A percentile compares a stretch with the other conserved stretches of the same genome.
Evolutionary conservation across 2,888 invertebrate genomes (phyloP).

Genomic region (Parnassius mnemosyne): DNA sequence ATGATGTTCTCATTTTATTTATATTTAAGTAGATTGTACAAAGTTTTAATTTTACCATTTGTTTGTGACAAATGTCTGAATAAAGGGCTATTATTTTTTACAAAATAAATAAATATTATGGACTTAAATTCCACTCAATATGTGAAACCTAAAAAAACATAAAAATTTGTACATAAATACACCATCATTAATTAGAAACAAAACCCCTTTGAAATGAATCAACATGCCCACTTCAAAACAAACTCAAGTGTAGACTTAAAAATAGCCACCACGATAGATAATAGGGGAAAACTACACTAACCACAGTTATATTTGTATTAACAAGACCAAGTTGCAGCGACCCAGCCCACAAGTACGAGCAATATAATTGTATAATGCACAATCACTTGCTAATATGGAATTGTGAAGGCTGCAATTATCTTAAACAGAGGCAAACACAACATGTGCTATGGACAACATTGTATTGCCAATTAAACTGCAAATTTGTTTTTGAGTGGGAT

Average conservation of each 20-base stretch:
- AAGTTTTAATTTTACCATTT: too few species aligned
- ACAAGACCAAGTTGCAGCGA: not conserved
- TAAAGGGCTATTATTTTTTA: too few species aligned
- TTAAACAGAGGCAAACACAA: constrained; percentile 1
- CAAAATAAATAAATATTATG: too few species aligned
- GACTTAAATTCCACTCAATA: too few species aligned
- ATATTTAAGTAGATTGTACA: too few species aligned
- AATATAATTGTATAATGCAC: constrained; percentile 1
- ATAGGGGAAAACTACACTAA: not conserved
- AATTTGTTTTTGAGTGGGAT: constrained; percentile 22
- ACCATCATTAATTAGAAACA: too few species aligned
- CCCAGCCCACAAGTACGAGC: not conserved
- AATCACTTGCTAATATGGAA: constrained; percentile 13
- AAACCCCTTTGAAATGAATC: too few species aligned
- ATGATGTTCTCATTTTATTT: too few species aligned
- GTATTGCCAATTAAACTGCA: constrained; percentile 18
- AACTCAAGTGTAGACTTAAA: constrained; percentile 2
- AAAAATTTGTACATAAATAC: too few species aligned
- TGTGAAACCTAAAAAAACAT: too few species aligned
- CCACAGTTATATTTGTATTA: not conserved
- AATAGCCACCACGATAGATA: constrained; percentile 1
- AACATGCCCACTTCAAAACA: not conserved
- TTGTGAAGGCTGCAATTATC: constrained; percentile 13
- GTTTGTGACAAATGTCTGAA: too few species aligned
- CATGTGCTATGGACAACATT: constrained; percentile 2